Evolutionary conservation across 2,797 vertebrate species (phyloP).

Genomic region (Schizopygopsis pylzovi): DNA sequence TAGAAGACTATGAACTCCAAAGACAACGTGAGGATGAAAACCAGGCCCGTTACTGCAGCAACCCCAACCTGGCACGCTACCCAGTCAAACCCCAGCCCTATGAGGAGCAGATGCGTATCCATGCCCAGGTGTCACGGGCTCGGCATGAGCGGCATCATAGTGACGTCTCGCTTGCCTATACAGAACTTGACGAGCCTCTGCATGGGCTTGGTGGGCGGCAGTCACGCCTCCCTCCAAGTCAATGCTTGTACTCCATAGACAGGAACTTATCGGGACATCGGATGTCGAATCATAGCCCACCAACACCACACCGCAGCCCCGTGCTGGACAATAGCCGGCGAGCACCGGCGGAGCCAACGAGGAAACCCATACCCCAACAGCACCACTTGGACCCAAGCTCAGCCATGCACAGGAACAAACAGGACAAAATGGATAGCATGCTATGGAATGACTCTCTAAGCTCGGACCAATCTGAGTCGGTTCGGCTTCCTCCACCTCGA

Average conservation of each 20-base stretch:
- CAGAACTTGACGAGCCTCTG: conserved; percentile 83
- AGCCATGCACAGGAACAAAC: conserved; percentile 84
- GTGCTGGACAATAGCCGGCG: conserved; percentile 69
- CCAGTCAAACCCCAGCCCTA: conserved; percentile 91
- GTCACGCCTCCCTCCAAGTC: conserved; percentile 86
- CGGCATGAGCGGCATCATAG: conserved; percentile 92
- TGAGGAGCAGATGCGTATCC: conserved; percentile 92
- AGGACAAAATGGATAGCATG: conserved; percentile 84
- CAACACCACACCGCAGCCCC: conserved; percentile 86
- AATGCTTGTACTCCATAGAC: conserved; percentile 90
- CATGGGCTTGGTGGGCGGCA: conserved; percentile 72
- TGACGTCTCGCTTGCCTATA: conserved; percentile 87
- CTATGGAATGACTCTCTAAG: conserved; percentile 88
- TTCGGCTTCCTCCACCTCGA: conserved; percentile 79
- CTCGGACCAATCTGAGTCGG: conserved; percentile 88
- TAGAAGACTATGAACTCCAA: conserved; percentile 83
- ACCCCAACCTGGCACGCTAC: conserved; percentile 93
- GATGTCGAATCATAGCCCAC: conserved; percentile 84
- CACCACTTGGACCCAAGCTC: conserved; percentile 89
- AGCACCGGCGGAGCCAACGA: conserved; percentile 60
- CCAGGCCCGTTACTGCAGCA: conserved; percentile 89
- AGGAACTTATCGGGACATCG: conserved; percentile 83
- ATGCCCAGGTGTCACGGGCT: conserved; percentile 89
- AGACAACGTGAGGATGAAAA: conserved; percentile 87
- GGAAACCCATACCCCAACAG: conserved; percentile 78